Evolutionary conservation across 2,113 vertebrate genomes (phyloP).

Genomic region (Eptesicus fuscus): DNA sequence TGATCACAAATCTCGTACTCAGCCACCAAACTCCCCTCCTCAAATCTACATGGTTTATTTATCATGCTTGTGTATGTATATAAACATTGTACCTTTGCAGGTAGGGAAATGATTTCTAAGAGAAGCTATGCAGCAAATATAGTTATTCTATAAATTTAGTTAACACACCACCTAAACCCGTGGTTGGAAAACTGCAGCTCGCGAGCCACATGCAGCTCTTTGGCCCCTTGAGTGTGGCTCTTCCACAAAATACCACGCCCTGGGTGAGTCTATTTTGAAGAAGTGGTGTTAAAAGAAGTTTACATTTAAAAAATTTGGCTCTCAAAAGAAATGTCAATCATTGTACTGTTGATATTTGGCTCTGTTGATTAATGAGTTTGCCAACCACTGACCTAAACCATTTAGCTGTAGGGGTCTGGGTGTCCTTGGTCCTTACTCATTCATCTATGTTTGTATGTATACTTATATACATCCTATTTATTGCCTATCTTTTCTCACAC

Average conservation of each 20-base stretch:
- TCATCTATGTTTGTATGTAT: background rate
- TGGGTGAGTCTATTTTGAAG: no score
- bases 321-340: no score
- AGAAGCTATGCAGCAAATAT: background rate
- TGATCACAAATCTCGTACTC: background rate
- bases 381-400: background rate
- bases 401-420: background rate
- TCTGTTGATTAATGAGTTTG: no score
- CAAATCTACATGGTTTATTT: background rate
- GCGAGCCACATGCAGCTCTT: no score
- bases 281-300: no score
- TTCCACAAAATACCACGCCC: no score
- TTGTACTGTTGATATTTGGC: no score
- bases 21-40: background rate
- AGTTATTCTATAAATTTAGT: background rate
- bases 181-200: no score
- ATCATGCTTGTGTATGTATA: background rate
- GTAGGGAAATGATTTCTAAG: background rate
- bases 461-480: background rate
- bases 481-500: background rate
- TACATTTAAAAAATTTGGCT: no score
- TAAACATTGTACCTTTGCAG: background rate
- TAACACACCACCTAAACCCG: background rate
- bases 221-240: no score
- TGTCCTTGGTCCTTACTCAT: background rate